Percentiles rank a stretch among this genome's conserved stretches.
Evolutionary conservation across 2,888 invertebrate species (phyloP).

Genomic region (Drosophila rellima): DNA sequence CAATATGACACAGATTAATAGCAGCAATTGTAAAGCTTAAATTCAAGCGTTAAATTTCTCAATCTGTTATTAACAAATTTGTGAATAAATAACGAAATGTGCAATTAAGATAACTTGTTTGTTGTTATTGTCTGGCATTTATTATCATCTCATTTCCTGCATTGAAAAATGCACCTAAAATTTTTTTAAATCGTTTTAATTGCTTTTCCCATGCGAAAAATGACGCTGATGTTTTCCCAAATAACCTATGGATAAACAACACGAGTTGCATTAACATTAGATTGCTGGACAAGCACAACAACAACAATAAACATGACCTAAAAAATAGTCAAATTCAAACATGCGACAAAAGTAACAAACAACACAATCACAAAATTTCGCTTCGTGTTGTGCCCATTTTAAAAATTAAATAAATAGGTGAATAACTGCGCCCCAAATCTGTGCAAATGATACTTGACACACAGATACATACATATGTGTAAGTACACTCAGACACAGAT

Average conservation of each 20-base stretch:
- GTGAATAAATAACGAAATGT: constrained; percentile 19
- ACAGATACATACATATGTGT: constrained; percentile 13
- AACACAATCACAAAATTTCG: constrained; percentile 30
- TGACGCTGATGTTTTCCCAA: constrained; percentile 23
- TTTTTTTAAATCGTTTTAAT: constrained; percentile 33
- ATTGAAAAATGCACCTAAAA: constrained; percentile 6
- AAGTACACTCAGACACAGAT: neutral
- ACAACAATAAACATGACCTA: constrained; percentile 55
- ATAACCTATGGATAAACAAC: constrained; percentile 46
- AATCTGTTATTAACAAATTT: constrained; percentile 20
- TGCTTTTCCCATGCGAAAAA: constrained; percentile 41
- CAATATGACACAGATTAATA: constrained; percentile 2
- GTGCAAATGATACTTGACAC: constrained; percentile 41
- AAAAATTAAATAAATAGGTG: constrained; percentile 77
- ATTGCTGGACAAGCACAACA: constrained; percentile 1
- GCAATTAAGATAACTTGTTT: constrained; percentile 10
- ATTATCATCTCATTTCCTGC: constrained; percentile 47
- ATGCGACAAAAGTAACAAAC: constrained; percentile 63
- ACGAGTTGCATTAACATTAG: constrained; percentile 44
- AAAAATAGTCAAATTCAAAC: constrained; percentile 53
- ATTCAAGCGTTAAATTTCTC: constrained; percentile 10
- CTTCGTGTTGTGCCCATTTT: constrained; percentile 38
- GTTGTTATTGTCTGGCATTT: constrained; percentile 7
- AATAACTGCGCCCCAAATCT: constrained; percentile 61
- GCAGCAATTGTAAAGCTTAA: constrained; percentile 8